These are phyloP conservation scores for Ethmia dodecea DNA, from an alignment of 2,888 invertebrate genomes.

Conservation along the genomic window DNA sequence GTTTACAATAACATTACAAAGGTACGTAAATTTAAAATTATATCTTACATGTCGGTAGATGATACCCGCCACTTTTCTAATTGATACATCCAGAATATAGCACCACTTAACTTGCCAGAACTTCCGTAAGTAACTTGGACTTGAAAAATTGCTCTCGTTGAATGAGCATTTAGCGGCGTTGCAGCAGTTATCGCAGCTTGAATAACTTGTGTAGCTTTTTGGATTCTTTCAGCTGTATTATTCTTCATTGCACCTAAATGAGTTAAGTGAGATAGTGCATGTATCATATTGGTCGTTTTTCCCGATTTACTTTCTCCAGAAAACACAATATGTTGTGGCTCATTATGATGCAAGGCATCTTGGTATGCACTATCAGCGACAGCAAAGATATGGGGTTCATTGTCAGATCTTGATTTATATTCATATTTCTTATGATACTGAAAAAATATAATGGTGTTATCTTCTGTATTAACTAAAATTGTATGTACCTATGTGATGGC, in stretches of 20 bases:
- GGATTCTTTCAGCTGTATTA: constrained; percentile 80
- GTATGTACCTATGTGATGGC: neutral
- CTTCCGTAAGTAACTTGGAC: constrained; percentile 89
- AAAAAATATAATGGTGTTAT: constrained; percentile 32
- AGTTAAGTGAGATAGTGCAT: constrained; percentile 88
- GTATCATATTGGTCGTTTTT: constrained; percentile 90
- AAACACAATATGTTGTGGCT: constrained; percentile 90
- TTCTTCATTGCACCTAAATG: constrained; percentile 86
- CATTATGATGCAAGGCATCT: constrained; percentile 92
- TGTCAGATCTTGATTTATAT: constrained; percentile 91
- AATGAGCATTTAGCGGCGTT: constrained; percentile 90
- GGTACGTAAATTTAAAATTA: constrained; percentile 1
- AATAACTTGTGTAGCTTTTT: constrained; percentile 83
- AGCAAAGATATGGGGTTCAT: constrained; percentile 93
- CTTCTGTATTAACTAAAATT: constrained; percentile 1
- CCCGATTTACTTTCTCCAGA: constrained; percentile 95
- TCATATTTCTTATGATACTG: constrained; percentile 89
- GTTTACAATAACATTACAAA: neutral
- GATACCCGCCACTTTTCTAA: constrained; percentile 94
- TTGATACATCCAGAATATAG: constrained; percentile 90
- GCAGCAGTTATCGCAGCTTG: constrained; percentile 90
- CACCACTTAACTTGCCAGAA: constrained; percentile 93
- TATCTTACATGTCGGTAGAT: constrained; percentile 82
- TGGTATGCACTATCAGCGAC: constrained; percentile 94
- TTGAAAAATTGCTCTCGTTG: constrained; percentile 89